Evolutionary conservation across 2,113 vertebrate species (phyloP).

Genomic region (Scytalopus superciliaris): DNA sequence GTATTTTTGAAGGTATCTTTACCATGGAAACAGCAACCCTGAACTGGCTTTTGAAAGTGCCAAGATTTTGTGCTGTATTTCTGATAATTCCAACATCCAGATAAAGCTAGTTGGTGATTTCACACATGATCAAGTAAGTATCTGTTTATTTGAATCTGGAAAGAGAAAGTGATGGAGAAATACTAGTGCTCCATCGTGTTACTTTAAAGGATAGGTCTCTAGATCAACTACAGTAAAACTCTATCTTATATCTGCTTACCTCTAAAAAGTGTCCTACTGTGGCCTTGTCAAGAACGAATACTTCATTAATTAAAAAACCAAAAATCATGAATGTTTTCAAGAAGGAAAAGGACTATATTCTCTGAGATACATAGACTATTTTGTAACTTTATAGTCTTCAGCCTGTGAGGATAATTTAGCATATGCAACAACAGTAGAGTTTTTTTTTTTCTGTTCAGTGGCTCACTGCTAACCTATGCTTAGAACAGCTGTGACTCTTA

Average conservation of each 20-base stretch:
- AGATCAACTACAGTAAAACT: background rate
- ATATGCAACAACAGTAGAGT: background rate
- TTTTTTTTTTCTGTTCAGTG: background rate
- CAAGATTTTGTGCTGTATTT: conserved; percentile 92
- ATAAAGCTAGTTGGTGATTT: conserved; percentile 94
- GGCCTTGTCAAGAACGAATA: background rate
- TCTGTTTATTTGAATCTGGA: background rate
- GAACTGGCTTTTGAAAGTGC: conserved; percentile 94
- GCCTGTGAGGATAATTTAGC: background rate
- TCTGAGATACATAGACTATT: background rate
- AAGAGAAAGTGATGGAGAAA: background rate
- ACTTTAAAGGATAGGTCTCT: background rate
- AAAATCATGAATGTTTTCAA: background rate
- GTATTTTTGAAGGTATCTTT: conserved; percentile 85
- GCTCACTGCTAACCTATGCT: background rate
- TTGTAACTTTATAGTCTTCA: background rate
- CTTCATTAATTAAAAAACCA: background rate
- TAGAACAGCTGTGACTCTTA: background rate
- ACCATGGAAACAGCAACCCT: conserved; percentile 89
- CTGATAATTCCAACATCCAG: conserved; percentile 94
- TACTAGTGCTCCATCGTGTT: background rate
- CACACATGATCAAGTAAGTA: conserved; percentile 89
- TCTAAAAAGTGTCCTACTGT: background rate
- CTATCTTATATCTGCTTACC: background rate
- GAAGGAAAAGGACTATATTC: background rate